A percentile compares a stretch with the other conserved stretches of the same genome.
Evolutionary conservation across 23 tunicate species (phyloP).

Genomic region (Halocynthia aurantium): DNA sequence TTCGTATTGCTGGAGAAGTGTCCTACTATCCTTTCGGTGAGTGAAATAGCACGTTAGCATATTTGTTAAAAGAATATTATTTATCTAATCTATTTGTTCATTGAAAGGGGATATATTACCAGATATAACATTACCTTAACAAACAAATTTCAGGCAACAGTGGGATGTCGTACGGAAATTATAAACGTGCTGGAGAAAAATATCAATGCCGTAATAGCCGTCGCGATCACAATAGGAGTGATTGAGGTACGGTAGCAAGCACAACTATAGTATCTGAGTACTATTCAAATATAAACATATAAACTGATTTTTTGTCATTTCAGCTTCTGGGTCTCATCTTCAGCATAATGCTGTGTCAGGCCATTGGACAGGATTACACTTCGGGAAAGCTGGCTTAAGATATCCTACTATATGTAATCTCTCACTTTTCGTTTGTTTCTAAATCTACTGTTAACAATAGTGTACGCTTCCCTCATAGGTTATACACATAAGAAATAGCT

Average conservation of each 20-base stretch:
- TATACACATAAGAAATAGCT: too few relatives aligned
- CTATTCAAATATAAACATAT: not conserved
- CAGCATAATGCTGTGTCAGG: conserved; percentile 31
- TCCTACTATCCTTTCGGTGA: too few relatives aligned
- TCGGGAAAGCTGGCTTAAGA: conserved; percentile 25
- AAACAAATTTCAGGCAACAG: not conserved
- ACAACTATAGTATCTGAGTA: not conserved
- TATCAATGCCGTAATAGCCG: conserved; percentile 6
- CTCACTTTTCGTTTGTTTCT: too few relatives aligned
- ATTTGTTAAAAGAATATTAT: too few relatives aligned
- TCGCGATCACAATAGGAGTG: conserved; percentile 17
- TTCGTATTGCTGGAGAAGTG: too few relatives aligned
- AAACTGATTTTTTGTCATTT: not conserved
- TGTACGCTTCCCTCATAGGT: too few relatives aligned
- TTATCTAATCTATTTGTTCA: too few relatives aligned
- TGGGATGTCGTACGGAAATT: conserved; percentile 14
- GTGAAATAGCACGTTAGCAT: too few relatives aligned
- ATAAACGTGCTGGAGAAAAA: conserved; percentile 22
- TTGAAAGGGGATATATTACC: too few relatives aligned
- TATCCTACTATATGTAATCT: too few relatives aligned
- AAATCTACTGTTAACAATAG: too few relatives aligned
- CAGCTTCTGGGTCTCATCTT: conserved; percentile 20
- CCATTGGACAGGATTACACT: conserved; percentile 31
- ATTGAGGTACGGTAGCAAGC: conserved; percentile 5
- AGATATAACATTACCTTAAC: too few relatives aligned